Base-by-base conservation (phyloP, 2,797 vertebrate genomes). In the Acrocephalus scirpaceus region DNA sequence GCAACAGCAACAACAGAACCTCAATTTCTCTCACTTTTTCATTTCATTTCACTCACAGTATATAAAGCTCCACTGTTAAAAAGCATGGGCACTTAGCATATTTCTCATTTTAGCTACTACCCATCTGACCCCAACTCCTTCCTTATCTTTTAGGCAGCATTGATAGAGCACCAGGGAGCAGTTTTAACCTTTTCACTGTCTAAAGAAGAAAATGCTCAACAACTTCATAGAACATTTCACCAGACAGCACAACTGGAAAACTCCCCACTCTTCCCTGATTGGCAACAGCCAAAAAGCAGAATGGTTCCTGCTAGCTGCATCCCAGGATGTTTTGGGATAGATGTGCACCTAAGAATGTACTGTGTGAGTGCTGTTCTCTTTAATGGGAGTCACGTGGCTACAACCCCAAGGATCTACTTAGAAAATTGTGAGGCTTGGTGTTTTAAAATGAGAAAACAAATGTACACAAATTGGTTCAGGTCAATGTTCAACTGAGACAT, bases 361-460 rank as follows among this genome's bases (percentile, higher is more conserved):
- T 23, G 20, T 2, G 4, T 58, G 61, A 38, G 38, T 48, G 36
- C 22, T 77, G 25, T 7, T 72, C 42, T 17, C 36, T 73, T 60
- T 50, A 45, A 47, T 19, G 45, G 64, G 27, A 87, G 13, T 54
- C 66, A 87, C 14, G 19, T 16, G 73, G 62, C 61, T 64, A 71
- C 61, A 90, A 18, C 32, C 25, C 14, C 58, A 44, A 50, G 81
- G 54, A 78, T 45, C 27, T 61, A 3, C 70, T 62, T 48, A 50
- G 62, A 78, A 81, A 85, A 79, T 56, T 5, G 27, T 30, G 58
- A 81, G 62, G 51, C 20, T 83, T 64, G 34, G 13, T 72, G 54
- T 57, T 88, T 90, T 69, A 73, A 92, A 88, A 42, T 32, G n/a
- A 81, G 80, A 25, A 86, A 77, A 77, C 85, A 77, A 80, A n/a